phyloP scores from a whole-genome alignment of 2,113 vertebrate genomes.

The Marmota monax region DNA sequence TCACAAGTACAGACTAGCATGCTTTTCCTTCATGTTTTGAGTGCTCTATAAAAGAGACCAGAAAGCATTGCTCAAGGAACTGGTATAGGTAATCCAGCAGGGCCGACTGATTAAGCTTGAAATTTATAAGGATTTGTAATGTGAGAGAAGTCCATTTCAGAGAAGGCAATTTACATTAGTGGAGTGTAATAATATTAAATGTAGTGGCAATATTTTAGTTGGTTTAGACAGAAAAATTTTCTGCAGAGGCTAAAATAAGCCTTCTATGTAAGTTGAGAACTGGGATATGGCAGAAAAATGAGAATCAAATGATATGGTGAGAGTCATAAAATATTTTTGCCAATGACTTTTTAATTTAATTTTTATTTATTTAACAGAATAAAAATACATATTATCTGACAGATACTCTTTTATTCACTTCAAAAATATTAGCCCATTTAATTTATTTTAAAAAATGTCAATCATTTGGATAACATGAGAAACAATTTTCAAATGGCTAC shows the following conservation, averaged over 20 bases:
- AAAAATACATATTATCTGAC: background rate
- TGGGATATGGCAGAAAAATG: background rate
- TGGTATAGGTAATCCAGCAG: background rate
- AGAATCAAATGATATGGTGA: background rate
- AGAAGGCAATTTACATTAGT: background rate
- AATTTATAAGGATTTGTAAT: background rate
- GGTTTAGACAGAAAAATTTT: background rate
- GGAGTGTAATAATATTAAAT: background rate
- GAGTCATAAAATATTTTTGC: background rate
- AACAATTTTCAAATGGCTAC: background rate
- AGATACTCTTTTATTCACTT: background rate
- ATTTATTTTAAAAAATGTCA: background rate
- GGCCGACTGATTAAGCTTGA: background rate
- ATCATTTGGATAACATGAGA: constrained; percentile 38
- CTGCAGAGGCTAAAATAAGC: background rate
- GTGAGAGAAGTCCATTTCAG: background rate
- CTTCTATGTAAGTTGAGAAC: background rate
- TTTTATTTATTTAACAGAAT: constrained; percentile 17
- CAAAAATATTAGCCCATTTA: background rate
- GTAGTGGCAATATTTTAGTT: background rate
- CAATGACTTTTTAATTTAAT: background rate
- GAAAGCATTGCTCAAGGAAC: background rate
- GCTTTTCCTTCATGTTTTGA: background rate
- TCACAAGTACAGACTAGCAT: background rate
- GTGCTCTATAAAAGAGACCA: background rate